These are phyloP conservation scores for Nymphalis urticae DNA, from an alignment of 2,888 invertebrate genomes.

Conservation along the genomic window DNA sequence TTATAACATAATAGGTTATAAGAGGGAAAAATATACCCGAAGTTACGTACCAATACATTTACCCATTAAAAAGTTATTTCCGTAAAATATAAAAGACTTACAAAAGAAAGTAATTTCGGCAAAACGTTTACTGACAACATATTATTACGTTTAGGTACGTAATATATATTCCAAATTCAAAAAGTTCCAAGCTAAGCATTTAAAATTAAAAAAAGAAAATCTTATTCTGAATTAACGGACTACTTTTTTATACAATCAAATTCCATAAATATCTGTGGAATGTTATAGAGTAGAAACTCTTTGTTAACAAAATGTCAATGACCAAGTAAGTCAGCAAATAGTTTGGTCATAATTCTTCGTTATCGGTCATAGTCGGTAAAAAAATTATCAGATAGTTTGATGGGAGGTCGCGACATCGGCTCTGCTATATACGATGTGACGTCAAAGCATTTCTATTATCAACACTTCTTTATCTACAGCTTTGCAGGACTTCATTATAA, in stretches of 20 bases:
- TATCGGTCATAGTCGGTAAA: constrained; percentile 48
- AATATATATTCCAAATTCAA: too few relatives aligned
- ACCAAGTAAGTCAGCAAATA: constrained; percentile 6
- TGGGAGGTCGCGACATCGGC: constrained; percentile 54
- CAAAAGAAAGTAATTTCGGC: not conserved
- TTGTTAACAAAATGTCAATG: constrained; percentile 6
- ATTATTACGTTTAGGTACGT: too few relatives aligned
- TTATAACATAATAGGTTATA: constrained; percentile 8
- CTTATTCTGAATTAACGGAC: too few relatives aligned
- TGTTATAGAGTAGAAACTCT: too few relatives aligned
- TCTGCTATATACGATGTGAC: not conserved
- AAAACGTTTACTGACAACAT: not conserved
- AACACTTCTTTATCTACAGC: not conserved
- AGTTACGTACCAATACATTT: not conserved
- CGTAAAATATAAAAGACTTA: not conserved
- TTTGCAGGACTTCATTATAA: not conserved
- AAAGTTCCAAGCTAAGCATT: too few relatives aligned
- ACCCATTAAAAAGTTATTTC: not conserved
- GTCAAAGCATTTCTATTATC: not conserved
- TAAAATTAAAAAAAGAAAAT: too few relatives aligned
- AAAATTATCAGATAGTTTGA: constrained; percentile 51
- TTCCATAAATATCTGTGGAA: too few relatives aligned
- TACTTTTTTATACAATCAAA: too few relatives aligned
- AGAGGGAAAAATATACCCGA: not conserved
- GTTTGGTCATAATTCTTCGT: constrained; percentile 8